phyloP scores from a whole-genome alignment of 2,797 vertebrate species.

The Lagodon rhomboides region DNA sequence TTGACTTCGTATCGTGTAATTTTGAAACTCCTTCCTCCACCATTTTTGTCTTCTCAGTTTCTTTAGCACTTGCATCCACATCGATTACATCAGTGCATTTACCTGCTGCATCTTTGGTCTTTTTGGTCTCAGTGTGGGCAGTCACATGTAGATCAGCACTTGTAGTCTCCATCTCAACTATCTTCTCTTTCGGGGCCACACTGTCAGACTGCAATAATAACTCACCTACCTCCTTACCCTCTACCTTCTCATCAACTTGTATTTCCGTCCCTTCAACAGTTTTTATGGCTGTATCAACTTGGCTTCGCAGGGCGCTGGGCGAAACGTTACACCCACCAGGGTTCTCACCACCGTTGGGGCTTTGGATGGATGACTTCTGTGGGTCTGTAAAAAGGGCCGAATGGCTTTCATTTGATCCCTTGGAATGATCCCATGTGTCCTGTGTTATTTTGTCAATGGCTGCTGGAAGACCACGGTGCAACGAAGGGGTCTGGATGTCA shows the following conservation, averaged over 20 bases:
- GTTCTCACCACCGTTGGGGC: constrained; percentile 47
- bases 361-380: constrained; percentile 66
- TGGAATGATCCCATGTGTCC: constrained; percentile 69
- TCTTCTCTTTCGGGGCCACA: constrained; percentile 40
- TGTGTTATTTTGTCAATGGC: constrained; percentile 55
- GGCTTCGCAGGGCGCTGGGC: constrained; percentile 48
- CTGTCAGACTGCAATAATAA: constrained; percentile 27
- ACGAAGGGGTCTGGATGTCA: constrained; percentile 54
- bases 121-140: constrained; percentile 31
- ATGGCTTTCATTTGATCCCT: constrained; percentile 71
- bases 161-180: constrained; percentile 60
- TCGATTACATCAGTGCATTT: constrained; percentile 3
- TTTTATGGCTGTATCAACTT: constrained; percentile 70
- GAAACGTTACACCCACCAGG: constrained; percentile 65
- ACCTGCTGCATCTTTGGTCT: constrained; percentile 19
- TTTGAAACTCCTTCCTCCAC: constrained; percentile 24
- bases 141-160: not conserved
- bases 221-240: constrained; percentile 25
- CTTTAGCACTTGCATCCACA: constrained; percentile 9
- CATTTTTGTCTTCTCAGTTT: constrained; percentile 37
- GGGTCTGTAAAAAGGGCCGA: constrained; percentile 59
- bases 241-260: constrained; percentile 63
- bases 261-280: constrained; percentile 65
- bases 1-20: constrained; percentile 18
- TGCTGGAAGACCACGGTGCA: constrained; percentile 41